Percentiles rank a stretch among this genome's conserved stretches.
Conservation (phyloP, 2,888 invertebrate genomes). For the Drosophila aldrichi region DNA sequence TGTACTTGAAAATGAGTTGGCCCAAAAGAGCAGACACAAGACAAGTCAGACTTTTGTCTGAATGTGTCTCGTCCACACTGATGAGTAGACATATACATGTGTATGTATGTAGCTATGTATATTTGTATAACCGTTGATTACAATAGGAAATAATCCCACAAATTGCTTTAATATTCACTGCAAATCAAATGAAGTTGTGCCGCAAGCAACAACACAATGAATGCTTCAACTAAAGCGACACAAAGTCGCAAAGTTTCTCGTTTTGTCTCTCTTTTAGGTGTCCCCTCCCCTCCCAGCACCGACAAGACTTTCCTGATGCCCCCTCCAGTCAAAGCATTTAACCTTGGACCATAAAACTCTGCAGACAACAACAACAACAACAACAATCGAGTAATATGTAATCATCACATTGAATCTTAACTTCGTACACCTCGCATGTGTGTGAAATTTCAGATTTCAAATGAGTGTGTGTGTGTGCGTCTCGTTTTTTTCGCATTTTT, state of each 20-base stretch:
- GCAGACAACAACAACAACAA: conserved; percentile 51
- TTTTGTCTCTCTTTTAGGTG: conserved; percentile 28
- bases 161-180: conserved; percentile 82
- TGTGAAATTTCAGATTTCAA: conserved; percentile 66
- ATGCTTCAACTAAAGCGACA: conserved; percentile 52
- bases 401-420: conserved; percentile 80
- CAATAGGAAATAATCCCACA: conserved; percentile 82
- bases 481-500: conserved; percentile 62
- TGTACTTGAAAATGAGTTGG: conserved; percentile 78
- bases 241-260: conserved; percentile 67
- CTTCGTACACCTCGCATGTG: conserved; percentile 53
- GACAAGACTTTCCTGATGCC: conserved; percentile 4
- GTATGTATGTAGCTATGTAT: neutral
- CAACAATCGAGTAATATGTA: conserved; percentile 68
- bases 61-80: conserved; percentile 2
- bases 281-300: neutral
- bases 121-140: conserved; percentile 69
- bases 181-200: conserved; percentile 81
- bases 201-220: conserved; percentile 44
- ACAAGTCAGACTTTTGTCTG: neutral
- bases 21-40: conserved; percentile 38
- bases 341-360: conserved; percentile 78
- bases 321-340: conserved; percentile 72
- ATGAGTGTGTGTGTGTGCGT: conserved; percentile 36
- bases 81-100: conserved; percentile 6